A percentile compares a stretch with the other conserved stretches of the same genome.
Conservation (phyloP, 2,888 invertebrate genomes). For the Diaprepes abbreviatus region DNA sequence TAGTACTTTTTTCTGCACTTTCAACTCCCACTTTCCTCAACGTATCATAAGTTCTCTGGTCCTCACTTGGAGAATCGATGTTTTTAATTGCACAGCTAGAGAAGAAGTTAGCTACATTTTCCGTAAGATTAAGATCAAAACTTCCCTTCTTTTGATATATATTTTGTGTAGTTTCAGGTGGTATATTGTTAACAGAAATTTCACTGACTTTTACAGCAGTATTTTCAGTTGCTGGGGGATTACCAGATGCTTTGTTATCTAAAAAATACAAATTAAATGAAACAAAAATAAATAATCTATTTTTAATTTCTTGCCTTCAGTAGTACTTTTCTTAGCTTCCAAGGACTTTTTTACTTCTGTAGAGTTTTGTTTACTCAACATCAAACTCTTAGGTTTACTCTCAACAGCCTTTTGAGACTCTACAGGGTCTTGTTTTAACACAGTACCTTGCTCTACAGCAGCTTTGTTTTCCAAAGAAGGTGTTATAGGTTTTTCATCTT, state of each 20-base stretch:
- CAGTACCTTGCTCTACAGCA: background rate
- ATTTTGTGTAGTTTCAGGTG: background rate
- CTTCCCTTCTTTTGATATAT: slow-evolving; percentile 41
- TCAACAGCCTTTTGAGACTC: background rate
- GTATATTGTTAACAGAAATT: background rate
- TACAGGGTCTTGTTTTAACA: background rate
- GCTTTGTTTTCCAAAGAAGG: background rate
- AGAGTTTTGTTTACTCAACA: slow-evolving; percentile 3
- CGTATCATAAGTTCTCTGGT: slow-evolving; percentile 66
- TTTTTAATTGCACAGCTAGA: slow-evolving; percentile 47
- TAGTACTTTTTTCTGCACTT: slow-evolving; percentile 66
- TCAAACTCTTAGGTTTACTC: background rate
- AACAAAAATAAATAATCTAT: no score
- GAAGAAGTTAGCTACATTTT: slow-evolving; percentile 53
- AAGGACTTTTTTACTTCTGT: background rate
- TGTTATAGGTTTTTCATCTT: slow-evolving; percentile 31
- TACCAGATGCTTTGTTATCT: background rate
- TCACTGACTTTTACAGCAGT: background rate
- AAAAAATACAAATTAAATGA: no score
- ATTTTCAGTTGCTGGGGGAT: background rate
- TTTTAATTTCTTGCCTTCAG: background rate
- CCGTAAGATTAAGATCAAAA: slow-evolving; percentile 49
- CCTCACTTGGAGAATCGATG: slow-evolving; percentile 67
- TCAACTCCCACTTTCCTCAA: slow-evolving; percentile 64
- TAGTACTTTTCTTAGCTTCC: background rate